Conservation (phyloP, 1,140 invertebrate species). For the Xylocopa sonorina region DNA sequence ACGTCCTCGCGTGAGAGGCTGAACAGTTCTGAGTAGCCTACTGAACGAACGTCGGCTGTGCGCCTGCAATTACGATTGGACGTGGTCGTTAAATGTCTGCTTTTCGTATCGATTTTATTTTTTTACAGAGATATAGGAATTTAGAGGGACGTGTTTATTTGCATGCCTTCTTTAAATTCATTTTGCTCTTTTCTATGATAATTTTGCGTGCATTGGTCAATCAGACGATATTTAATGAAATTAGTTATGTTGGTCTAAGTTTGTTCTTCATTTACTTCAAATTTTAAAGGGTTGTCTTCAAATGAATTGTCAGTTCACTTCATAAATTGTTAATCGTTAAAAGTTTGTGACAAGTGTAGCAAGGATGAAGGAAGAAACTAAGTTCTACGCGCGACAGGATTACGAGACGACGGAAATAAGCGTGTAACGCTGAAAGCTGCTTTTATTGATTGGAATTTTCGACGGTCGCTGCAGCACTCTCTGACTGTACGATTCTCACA, state of each 20-base stretch:
- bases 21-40: conserved; percentile 97
- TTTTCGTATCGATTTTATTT: background rate
- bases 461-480: background rate
- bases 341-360: background rate
- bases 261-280: too few relatives aligned
- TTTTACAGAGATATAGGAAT: background rate
- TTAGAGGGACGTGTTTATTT: background rate
- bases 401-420: background rate
- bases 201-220: too few relatives aligned
- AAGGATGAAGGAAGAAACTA: background rate
- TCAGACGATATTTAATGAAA: too few relatives aligned
- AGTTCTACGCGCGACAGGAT: conserved; percentile 17
- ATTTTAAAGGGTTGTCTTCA: too few relatives aligned
- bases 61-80: conserved; percentile 85
- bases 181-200: too few relatives aligned
- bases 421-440: too few relatives aligned
- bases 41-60: conserved; percentile 96
- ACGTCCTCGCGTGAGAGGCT: conserved; percentile 97
- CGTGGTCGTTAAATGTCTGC: background rate
- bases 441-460: conserved; percentile 24
- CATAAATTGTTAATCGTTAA: too few relatives aligned
- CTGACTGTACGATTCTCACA: too few relatives aligned
- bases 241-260: too few relatives aligned
- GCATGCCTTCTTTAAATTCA: too few relatives aligned
- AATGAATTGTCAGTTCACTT: too few relatives aligned